Evolutionary conservation across 2,797 vertebrate species (phyloP), one percentile per base, ranked within the genome.

Genomic region (Myotis vivesi): DNA sequence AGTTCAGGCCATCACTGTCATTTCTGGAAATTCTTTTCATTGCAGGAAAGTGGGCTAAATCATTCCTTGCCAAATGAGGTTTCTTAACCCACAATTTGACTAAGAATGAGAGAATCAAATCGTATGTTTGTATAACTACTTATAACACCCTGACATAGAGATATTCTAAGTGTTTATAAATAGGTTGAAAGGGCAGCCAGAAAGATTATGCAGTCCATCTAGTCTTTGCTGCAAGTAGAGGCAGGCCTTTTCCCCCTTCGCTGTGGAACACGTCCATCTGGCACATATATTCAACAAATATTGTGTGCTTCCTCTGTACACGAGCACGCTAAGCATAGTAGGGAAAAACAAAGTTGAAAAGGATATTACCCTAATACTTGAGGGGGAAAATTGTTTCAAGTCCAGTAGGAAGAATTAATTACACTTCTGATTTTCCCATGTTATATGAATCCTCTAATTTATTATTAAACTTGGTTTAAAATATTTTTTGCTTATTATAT

Each of bases 91-190:
- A 72, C 55, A 94, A 13, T 95, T 88, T 92, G 81, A 76, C 77
- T 94, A 59, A 80, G 82, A 92, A 91, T 94, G 68, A 87, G 83
- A 91, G 62, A 73, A 62, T 94, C 79, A 96, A 77, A 81, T 91
- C 55, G 23, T 72, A 89, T 85, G 75, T 95, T 91, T 85, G 69
- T 93, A 51, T 55, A 77, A 41, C 62, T 93, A 36, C 86, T 88
- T 92, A 41, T 20, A 94, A 81, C 51, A 90, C 25, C 72, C 62
- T 92, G 71, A 30, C 9, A 59, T 30, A 77, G 79, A 91, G 91
- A 49, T 62, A 92, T 33, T 90, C 66, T 64, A 53, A 76, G 62
- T 89, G 28, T 76, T 71, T 89, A 82, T 77, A 85, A 85, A 86
- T 88, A 96, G 94, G 87, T 88, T 72, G 73, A 85, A 69, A 95